Evolutionary conservation across 2,888 invertebrate species (phyloP), one percentile per base, ranked within the genome.

Genomic region (Horisme vitalbata): DNA sequence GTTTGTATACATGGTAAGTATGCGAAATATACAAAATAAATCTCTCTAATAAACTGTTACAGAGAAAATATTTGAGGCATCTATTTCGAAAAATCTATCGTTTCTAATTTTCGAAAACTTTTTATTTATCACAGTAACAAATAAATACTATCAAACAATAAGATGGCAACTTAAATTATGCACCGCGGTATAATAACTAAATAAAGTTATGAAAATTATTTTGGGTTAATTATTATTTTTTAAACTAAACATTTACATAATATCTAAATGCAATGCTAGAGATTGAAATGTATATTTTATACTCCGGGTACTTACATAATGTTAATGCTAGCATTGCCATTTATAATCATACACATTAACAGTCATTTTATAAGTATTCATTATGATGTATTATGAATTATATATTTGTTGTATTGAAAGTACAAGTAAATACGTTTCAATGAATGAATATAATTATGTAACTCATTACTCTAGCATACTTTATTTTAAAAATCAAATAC

Each of bases 71-170:
- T 43, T 47, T 41, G 52, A 52, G 44, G 38, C 56, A 27, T 49
- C 54, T 52, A 37, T 39, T 46, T 44, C 58, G 48, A 48, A 36
- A 46, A 21, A 41, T 14, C 24, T 33, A 43, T 45, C 36, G 54
- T 57, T 53, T 62, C 55, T 58, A 59, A 54, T 60, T 54, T 46
- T 61, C 56, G 39, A 64, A 68, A 60, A 66, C 68, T 70, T 60
- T 52, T 11, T 23, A 65, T 75, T 79, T 88, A 88, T 88, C 88
- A 88, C 87, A 87, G 88, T 83, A 87, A 84, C 83, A 63, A 83
- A 86, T 83, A 83, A 84, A 83, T 81, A 86, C 83, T 78, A 83
- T 77, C 71, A 76, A 79, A 82, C 57, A 55, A 67, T 61, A 71
- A 70, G 75, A 85, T 85, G 85, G 85, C 86, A 85, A 83, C 83